Percentiles rank a stretch among this genome's conserved stretches.
phyloP scores from a whole-genome alignment of 2,113 vertebrate genomes.

The Rhinoderma darwinii region DNA sequence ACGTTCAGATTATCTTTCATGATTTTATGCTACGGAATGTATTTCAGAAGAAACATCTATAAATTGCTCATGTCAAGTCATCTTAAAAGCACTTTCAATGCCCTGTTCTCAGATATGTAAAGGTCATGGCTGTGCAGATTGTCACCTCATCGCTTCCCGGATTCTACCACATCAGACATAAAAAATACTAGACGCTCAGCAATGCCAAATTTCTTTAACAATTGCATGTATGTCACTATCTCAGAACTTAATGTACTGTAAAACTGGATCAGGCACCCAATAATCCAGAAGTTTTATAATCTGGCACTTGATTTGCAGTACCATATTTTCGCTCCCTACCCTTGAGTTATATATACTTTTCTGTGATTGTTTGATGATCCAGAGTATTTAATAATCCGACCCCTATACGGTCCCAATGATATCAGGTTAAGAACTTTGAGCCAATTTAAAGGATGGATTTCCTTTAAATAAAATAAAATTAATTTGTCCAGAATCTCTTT shows the following conservation, averaged over 20 bases:
- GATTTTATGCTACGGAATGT: too few species aligned
- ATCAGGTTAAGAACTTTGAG: too few species aligned
- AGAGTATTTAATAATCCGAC: not conserved
- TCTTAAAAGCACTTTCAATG: not conserved
- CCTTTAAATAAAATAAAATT: too few species aligned
- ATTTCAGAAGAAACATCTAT: too few species aligned
- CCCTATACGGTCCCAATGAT: too few species aligned
- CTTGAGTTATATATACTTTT: not conserved
- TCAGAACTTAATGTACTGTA: not conserved
- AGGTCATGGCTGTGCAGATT: conserved; percentile 8
- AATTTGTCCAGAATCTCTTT: too few species aligned
- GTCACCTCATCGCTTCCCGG: not conserved
- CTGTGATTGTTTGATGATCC: not conserved
- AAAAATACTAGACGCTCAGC: not conserved
- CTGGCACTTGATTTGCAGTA: too few species aligned
- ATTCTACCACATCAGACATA: not conserved
- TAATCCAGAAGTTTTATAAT: not conserved
- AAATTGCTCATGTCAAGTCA: not conserved
- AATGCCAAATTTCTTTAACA: not conserved
- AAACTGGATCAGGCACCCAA: not conserved
- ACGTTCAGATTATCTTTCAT: not conserved
- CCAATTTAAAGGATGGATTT: too few species aligned
- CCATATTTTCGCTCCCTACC: too few species aligned
- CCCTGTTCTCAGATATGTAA: not conserved
- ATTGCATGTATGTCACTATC: not conserved